Evolutionary conservation across 2,888 invertebrate species (phyloP).

Genomic region (Drosophila heteroneura): DNA sequence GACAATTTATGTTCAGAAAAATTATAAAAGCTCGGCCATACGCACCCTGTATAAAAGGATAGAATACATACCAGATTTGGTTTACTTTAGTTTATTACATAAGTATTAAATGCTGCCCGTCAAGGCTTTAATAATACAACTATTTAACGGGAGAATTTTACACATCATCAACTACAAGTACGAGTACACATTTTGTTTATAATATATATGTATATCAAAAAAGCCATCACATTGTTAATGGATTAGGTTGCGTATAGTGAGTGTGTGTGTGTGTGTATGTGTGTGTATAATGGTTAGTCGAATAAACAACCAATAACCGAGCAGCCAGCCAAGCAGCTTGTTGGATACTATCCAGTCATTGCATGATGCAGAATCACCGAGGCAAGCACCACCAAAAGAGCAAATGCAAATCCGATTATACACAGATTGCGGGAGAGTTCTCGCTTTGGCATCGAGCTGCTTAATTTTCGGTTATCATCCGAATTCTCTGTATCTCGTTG

Average conservation of each 20-base stretch:
- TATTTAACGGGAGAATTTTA: slow-evolving; percentile 75
- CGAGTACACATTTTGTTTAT: slow-evolving; percentile 71
- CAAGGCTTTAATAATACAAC: slow-evolving; percentile 74
- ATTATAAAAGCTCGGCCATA: fast-evolving
- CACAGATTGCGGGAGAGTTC: slow-evolving; percentile 87
- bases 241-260: slow-evolving; percentile 47
- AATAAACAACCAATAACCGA: slow-evolving; percentile 21
- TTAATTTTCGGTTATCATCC: slow-evolving; percentile 84
- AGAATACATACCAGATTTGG: slow-evolving; percentile 9
- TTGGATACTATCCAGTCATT: slow-evolving; percentile 54
- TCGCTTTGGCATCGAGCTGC: slow-evolving; percentile 86
- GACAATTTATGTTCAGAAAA: neutral
- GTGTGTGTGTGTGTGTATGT: slow-evolving; percentile 1
- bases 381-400: slow-evolving; percentile 87
- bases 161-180: slow-evolving; percentile 60
- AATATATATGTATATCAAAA: slow-evolving; percentile 50
- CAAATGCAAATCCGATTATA: slow-evolving; percentile 87
- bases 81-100: slow-evolving; percentile 69
- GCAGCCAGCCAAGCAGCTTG: slow-evolving; percentile 1
- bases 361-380: slow-evolving; percentile 88
- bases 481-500: slow-evolving; percentile 33
- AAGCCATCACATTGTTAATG: slow-evolving; percentile 71
- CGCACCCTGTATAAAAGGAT: neutral
- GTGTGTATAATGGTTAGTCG: slow-evolving; percentile 17
- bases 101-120: slow-evolving; percentile 76